Base-by-base conservation (phyloP, 1,140 invertebrate genomes). In the Diorhabda elongata region DNA sequence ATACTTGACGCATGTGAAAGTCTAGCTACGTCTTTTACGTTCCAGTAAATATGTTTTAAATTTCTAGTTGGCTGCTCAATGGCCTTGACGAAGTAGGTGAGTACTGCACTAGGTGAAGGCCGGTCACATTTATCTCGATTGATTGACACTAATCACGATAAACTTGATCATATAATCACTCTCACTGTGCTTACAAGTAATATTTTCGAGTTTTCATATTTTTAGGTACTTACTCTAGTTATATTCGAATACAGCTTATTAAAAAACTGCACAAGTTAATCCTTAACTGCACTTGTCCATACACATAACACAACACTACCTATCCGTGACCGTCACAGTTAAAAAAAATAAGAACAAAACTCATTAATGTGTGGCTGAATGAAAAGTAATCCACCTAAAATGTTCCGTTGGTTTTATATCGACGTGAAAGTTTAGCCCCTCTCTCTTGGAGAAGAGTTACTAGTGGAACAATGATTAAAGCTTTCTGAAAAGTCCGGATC, bases 321-420 rank as follows among this genome's bases (percentile, higher is more conserved):
- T 44, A 58, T 61, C 61, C 60, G 52, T 67, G 66, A 64, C 60
- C 68, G 64, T 9, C 63, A 69, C 56, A 58, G 59, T 56, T 68
- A 69, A 69, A 68, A 70, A 65, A 66, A 70, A 69, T 61, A 62
- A 26, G 41, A 44, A 43, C 43, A 41, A 65, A 69, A 74, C 71
- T 66, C 75, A 70, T 67, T 68, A 65, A 66, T 68, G 66, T 66
- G 70, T 52, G 56, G 44, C 67, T 65, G 64, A 62, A 70, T 64
- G 65, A 76, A 75, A 77, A 78, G 75, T 79, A 79, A 79, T 78
- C 76, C 74, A 74, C 69, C 77, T 78, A 75, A 77, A 77, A 73
- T 77, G 72, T 77, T 75, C 75, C 72, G 75, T 78, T 77, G 77
- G 73, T 79, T 79, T 78, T 79, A 79, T 79, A 79, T 76, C 64